Evolutionary conservation across 2,113 vertebrate genomes (phyloP).

Genomic region (Lampris megalopsis): DNA sequence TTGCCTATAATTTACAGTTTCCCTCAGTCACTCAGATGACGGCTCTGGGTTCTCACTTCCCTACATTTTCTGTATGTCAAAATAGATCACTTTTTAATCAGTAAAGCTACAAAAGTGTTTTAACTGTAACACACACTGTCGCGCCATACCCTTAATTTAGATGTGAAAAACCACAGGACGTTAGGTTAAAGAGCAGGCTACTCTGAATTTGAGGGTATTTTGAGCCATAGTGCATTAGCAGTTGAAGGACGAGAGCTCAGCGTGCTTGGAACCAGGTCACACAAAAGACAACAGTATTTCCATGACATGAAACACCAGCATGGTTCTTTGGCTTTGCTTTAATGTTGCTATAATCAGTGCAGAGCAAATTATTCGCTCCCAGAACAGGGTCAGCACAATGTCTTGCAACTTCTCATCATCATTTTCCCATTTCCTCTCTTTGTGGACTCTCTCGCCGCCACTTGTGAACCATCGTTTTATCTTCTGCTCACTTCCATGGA

Average conservation of each 20-base stretch:
- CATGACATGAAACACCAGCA: conserved; percentile 1
- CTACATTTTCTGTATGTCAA: too few species aligned
- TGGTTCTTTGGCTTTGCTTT: neutral
- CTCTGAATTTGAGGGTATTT: neutral
- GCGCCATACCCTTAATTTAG: neutral
- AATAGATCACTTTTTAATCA: too few species aligned
- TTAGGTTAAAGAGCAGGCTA: neutral
- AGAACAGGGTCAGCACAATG: neutral
- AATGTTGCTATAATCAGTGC: neutral
- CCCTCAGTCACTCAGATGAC: too few species aligned
- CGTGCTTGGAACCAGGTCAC: neutral
- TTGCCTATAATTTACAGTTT: too few species aligned
- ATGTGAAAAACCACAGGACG: neutral
- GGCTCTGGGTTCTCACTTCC: too few species aligned
- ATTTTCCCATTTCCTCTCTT: neutral
- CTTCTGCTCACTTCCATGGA: neutral
- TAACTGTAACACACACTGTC: too few species aligned
- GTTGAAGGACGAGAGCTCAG: neutral
- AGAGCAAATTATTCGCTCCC: neutral
- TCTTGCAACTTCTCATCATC: neutral
- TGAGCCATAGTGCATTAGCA: neutral
- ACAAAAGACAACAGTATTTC: conserved; percentile 1
- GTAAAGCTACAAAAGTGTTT: too few species aligned
- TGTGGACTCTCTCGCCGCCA: neutral
- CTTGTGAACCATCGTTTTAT: too few species aligned